phyloP scores from a whole-genome alignment of 1,140 invertebrate genomes.

The Drosophila varians region DNA sequence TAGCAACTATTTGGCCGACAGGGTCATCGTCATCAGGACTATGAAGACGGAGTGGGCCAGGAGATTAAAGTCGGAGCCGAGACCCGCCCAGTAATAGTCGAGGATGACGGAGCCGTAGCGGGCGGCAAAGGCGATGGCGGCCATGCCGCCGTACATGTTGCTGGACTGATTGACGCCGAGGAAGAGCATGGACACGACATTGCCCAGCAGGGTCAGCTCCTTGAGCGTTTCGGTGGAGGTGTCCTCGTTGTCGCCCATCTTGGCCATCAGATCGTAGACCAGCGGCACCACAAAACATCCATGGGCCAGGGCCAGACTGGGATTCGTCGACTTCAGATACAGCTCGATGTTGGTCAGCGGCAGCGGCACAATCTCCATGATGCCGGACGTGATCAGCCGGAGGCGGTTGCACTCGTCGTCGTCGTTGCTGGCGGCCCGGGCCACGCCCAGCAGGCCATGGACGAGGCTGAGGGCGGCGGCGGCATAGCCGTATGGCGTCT shows the following conservation, averaged over 20 bases:
- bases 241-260: slow-evolving; percentile 54
- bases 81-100: slow-evolving; percentile 57
- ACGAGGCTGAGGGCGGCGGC: slow-evolving; percentile 64
- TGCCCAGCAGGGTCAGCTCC: slow-evolving; percentile 71
- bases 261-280: slow-evolving; percentile 56
- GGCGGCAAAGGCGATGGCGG: slow-evolving; percentile 57
- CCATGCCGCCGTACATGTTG: slow-evolving; percentile 61
- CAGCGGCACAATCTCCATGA: slow-evolving; percentile 72
- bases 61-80: slow-evolving; percentile 49
- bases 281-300: slow-evolving; percentile 67
- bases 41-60: slow-evolving; percentile 58
- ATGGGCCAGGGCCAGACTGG: slow-evolving; percentile 59
- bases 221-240: slow-evolving; percentile 57
- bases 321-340: slow-evolving; percentile 55
- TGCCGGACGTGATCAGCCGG: slow-evolving; percentile 41
- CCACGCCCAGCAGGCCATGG: slow-evolving; percentile 65
- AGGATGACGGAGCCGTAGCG: slow-evolving; percentile 62
- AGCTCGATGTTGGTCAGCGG: slow-evolving; percentile 70
- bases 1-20: slow-evolving; percentile 37
- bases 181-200: slow-evolving; percentile 70
- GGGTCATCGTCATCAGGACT: slow-evolving; percentile 57
- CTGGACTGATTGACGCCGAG: slow-evolving; percentile 68
- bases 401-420: slow-evolving; percentile 56
- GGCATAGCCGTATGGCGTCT: slow-evolving; percentile 66
- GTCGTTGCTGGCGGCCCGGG: slow-evolving; percentile 41